phyloP scores from a whole-genome alignment of 1,140 invertebrate genomes.

The Acromyrmex charruanus region DNA sequence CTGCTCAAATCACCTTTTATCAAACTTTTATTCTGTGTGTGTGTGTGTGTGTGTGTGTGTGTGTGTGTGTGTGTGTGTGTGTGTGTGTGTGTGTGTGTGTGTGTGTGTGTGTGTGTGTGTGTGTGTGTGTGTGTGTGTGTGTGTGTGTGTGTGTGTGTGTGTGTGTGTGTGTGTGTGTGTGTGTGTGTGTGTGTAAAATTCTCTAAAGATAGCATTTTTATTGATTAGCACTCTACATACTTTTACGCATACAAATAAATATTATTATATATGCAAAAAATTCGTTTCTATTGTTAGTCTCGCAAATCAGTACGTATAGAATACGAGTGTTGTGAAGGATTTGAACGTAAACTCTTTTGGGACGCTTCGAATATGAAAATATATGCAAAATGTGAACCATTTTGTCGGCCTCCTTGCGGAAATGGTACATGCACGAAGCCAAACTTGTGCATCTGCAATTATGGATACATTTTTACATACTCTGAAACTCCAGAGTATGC shows the following conservation, averaged over 20 bases:
- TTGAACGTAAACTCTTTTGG: conserved; percentile 67
- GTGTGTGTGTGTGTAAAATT: background rate
- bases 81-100: too few species aligned
- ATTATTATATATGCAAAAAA: background rate
- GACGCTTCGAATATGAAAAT: too few species aligned
- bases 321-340: conserved; percentile 88
- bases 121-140: background rate
- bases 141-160: background rate
- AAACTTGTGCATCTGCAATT: conserved; percentile 86
- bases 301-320: background rate
- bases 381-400: conserved; percentile 86
- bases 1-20: background rate
- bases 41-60: too few species aligned
- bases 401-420: conserved; percentile 87
- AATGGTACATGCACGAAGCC: conserved; percentile 88
- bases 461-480: background rate
- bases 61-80: too few species aligned
- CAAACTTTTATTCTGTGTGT: background rate
- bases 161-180: background rate
- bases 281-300: conserved; percentile 54
- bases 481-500: background rate
- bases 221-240: background rate
- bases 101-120: too few species aligned
- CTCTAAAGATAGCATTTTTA: background rate
- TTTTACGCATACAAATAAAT: background rate